Base-by-base conservation (phyloP, 2,797 vertebrate genomes). In the Heliangelus exortis region DNA sequence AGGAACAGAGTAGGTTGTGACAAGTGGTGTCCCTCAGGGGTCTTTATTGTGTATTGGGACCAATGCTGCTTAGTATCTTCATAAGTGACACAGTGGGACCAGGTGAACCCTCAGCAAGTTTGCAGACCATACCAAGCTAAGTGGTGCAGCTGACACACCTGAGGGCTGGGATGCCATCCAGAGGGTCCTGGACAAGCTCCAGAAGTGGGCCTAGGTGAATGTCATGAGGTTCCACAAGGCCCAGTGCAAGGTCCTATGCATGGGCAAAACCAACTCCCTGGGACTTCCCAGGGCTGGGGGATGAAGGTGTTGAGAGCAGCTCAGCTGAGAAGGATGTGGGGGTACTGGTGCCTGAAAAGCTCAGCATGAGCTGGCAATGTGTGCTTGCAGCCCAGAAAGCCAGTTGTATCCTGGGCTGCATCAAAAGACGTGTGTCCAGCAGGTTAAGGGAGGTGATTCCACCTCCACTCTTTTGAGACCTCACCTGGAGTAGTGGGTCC, bases 211-310 rank as follows among this genome's bases (percentile, higher is more conserved):
- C 23, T 8, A 2, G 33, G 34, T 26, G 41, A 39, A 55, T 9
- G 10, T 67, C 10, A 3, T 51, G 8, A 43, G 11, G 3, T n/a
- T 47, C 39, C 36, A 9, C 34, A 68, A 45, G 39, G 28, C 22
- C 39, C 54, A 36, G 18, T 59, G 54, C 39, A 62, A 55, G 22
- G 19, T 61, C 28, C 39, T 43, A 12, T 9, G 36, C 8, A 4
- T n/a, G 11, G 9, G 11, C 22, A 0, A 1, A 5, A 19, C 7
- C 39, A 68, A 28, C 8, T 34, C 23, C 50, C 9, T 19, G 7
- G 20, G 39, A 41, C 39, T 23, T 26, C 26, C 1, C 6, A 15
- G 26, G 26, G 14, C 39, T 33, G 12, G 10, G 28, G 3, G 19
- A 67, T 29, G 15, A 39, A 33, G 48, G 29, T 17, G 33, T 17